Conservation (phyloP, 2,797 vertebrate genomes). For the Sciurus carolinensis region DNA sequence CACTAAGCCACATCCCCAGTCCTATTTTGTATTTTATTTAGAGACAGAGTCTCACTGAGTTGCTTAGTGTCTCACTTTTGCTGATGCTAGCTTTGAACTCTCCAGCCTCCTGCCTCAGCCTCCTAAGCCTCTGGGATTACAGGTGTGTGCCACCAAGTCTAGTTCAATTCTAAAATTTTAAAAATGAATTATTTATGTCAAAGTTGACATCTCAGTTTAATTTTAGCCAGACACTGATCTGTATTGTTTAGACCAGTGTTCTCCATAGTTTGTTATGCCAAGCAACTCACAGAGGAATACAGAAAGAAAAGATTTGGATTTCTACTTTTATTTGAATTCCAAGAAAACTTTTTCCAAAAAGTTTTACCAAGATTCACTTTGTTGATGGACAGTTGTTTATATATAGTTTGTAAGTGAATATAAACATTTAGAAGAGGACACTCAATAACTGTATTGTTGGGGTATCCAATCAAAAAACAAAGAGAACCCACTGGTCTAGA, state of each 20-base stretch:
- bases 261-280: neutral
- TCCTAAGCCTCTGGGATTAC: no score
- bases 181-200: no score
- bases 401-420: neutral
- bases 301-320: conserved; percentile 40
- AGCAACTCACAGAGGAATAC: neutral
- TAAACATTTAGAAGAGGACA: neutral
- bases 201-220: no score
- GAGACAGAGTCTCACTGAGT: no score
- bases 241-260: no score
- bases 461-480: neutral
- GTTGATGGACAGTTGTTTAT: neutral
- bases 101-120: neutral
- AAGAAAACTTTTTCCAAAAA: conserved; percentile 7
- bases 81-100: no score
- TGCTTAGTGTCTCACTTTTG: no score
- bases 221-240: no score
- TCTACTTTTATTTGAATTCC: conserved; percentile 51
- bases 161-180: no score
- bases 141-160: no score
- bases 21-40: no score
- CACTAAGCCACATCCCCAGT: no score
- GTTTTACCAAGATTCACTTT: neutral
- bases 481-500: neutral
- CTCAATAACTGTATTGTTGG: neutral